A percentile compares a stretch with the other conserved stretches of the same genome.
These are phyloP conservation scores for Xiphorhynchus elegans DNA, from an alignment of 2,113 vertebrate species.

Conservation along the genomic window DNA sequence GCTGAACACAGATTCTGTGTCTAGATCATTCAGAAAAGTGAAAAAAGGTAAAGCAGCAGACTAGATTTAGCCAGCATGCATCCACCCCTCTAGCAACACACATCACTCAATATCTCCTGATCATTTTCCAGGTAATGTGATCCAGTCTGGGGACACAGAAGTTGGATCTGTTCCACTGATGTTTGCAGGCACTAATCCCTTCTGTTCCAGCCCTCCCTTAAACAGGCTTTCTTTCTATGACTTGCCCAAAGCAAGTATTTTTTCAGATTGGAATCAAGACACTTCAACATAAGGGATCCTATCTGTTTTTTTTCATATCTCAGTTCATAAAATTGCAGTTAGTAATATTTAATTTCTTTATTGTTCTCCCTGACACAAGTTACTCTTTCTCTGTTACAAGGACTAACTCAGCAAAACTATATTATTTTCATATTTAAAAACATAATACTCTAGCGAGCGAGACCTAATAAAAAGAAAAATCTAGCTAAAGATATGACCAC, in stretches of 20 bases:
- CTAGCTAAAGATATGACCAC: not conserved
- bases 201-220: not conserved
- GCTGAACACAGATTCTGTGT: not conserved
- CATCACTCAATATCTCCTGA: rapidly evolving
- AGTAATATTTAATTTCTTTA: not conserved
- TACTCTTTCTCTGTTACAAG: not conserved
- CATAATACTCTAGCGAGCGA: not conserved
- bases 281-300: not conserved
- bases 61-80: rapidly evolving
- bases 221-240: not conserved
- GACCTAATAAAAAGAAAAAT: not conserved
- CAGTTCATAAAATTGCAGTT: not conserved
- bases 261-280: not conserved
- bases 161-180: not conserved
- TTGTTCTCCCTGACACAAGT: not conserved
- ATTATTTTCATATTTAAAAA: not conserved
- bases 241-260: not conserved
- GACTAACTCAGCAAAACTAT: not conserved
- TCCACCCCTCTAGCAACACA: not conserved
- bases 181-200: not conserved
- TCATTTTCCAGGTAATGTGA: not conserved
- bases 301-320: not conserved
- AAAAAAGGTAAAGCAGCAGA: not conserved
- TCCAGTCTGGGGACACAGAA: not conserved
- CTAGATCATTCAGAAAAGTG: not conserved